phyloP scores from a whole-genome alignment of 2,797 vertebrate species.

The Phalanger gymnotis region DNA sequence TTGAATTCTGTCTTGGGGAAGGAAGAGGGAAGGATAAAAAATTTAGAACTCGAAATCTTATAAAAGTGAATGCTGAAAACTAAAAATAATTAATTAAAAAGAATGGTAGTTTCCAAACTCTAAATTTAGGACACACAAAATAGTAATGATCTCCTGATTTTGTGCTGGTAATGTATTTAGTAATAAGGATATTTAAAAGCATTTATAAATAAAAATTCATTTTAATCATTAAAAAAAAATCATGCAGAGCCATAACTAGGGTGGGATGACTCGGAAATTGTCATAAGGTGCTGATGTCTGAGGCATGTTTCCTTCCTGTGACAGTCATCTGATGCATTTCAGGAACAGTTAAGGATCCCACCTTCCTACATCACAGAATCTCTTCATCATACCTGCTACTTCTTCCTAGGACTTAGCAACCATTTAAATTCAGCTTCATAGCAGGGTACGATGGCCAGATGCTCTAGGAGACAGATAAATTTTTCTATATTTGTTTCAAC shows the following conservation, averaged over 20 bases:
- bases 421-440: not conserved
- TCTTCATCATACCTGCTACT: not conserved
- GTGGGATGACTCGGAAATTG: not conserved
- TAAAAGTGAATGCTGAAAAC: no score
- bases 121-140: no score
- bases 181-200: no score
- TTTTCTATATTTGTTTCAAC: not conserved
- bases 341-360: not conserved
- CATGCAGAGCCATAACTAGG: not conserved
- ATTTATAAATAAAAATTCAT: no score
- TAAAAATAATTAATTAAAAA: no score
- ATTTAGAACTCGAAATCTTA: no score
- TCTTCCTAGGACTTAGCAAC: not conserved
- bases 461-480: not conserved
- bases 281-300: not conserved
- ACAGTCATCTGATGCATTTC: not conserved
- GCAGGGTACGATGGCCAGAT: not conserved
- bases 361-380: not conserved
- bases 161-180: no score
- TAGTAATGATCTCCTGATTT: no score
- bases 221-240: not conserved
- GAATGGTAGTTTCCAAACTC: no score
- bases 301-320: not conserved
- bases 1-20: no score
- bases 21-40: no score